A percentile compares a stretch with the other conserved stretches of the same genome.
phyloP scores from a whole-genome alignment of 2,113 vertebrate species.

The Campylomormyrus numenius region DNA sequence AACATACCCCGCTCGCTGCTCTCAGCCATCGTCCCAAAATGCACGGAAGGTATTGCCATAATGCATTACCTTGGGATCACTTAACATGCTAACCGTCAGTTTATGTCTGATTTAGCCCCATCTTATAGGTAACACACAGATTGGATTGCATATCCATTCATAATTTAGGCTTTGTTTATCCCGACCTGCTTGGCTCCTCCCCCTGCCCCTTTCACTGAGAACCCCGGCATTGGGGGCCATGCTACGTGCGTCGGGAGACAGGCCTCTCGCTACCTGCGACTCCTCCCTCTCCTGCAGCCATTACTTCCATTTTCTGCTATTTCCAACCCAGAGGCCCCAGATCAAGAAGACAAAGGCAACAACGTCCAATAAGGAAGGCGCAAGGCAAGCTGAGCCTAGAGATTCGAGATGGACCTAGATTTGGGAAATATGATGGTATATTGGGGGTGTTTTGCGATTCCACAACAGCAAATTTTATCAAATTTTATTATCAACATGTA shows the following conservation, averaged over 20 bases:
- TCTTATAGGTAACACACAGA: background rate
- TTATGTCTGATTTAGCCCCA: background rate
- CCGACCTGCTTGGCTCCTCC: background rate
- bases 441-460: background rate
- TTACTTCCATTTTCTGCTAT: background rate
- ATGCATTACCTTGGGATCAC: background rate
- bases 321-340: background rate
- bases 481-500: background rate
- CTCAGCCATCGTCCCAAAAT: background rate
- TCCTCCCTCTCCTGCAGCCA: background rate
- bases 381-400: background rate
- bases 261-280: background rate
- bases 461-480: background rate
- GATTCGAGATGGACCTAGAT: background rate
- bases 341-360: background rate
- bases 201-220: background rate
- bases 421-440: background rate
- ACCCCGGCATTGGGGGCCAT: background rate
- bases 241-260: background rate
- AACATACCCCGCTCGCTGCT: background rate
- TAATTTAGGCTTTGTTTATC: background rate
- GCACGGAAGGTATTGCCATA: background rate
- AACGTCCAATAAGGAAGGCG: background rate
- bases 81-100: background rate
- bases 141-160: background rate